Evolutionary conservation across 2,797 vertebrate species (phyloP).

Genomic region (Malacoctenus gilli): DNA sequence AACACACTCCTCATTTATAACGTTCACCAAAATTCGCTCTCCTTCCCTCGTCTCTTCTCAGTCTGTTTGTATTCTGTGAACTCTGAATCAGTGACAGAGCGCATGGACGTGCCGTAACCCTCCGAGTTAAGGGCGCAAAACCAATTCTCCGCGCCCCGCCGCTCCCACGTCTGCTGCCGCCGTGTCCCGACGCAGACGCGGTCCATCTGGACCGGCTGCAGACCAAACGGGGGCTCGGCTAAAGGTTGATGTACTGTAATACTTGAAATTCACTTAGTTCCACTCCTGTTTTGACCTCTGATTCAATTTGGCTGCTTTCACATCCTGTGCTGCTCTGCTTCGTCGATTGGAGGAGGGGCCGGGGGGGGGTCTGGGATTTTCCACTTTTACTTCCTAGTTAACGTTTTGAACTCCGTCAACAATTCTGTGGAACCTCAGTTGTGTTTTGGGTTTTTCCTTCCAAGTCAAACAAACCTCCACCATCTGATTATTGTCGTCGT

Average conservation of each 20-base stretch:
- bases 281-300: constrained; percentile 55
- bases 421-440: constrained; percentile 29
- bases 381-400: constrained; percentile 31
- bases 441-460: no score
- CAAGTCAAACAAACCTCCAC: not conserved
- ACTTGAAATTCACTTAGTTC: constrained; percentile 35
- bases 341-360: constrained; percentile 15
- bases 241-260: constrained; percentile 38
- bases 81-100: no score
- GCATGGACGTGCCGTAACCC: no score
- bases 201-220: constrained; percentile 48
- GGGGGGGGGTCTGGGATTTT: constrained; percentile 35
- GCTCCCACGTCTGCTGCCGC: constrained; percentile 56
- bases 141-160: no score
- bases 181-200: constrained; percentile 48
- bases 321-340: constrained; percentile 46
- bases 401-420: constrained; percentile 29
- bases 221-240: constrained; percentile 25
- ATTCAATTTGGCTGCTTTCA: constrained; percentile 40
- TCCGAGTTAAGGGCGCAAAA: no score
- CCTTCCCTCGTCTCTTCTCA: no score
- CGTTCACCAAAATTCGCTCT: no score
- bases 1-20: no score
- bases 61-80: no score
- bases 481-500: not conserved